phyloP scores from a whole-genome alignment of 2,113 vertebrate genomes.

The Procavia capensis region DNA sequence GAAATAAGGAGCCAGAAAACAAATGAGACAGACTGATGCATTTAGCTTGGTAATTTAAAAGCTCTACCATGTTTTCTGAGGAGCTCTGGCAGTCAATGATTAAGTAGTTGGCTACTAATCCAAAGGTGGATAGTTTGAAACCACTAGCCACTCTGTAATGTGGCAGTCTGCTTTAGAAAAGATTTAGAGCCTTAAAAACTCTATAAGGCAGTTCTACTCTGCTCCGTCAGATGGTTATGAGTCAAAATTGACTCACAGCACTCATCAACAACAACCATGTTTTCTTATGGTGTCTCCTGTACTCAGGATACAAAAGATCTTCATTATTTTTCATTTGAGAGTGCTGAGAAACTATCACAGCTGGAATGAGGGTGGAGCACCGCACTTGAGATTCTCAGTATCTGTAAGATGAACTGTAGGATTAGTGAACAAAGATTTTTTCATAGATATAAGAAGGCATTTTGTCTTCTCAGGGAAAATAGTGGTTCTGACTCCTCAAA shows the following conservation, averaged over 20 bases:
- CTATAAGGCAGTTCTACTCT: too few relatives aligned
- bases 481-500: too few relatives aligned
- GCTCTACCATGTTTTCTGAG: background rate
- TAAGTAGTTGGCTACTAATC: background rate
- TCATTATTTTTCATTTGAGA: background rate
- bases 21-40: background rate
- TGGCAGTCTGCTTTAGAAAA: too few relatives aligned
- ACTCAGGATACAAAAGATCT: background rate
- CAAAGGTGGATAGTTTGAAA: background rate
- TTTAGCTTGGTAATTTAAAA: background rate
- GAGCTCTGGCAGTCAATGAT: background rate
- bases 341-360: background rate
- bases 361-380: background rate
- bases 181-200: too few relatives aligned
- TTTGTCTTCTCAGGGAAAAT: background rate
- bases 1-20: background rate
- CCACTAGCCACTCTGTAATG: background rate
- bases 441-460: background rate
- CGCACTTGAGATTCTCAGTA: background rate
- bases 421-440: background rate
- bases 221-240: too few relatives aligned
- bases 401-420: background rate
- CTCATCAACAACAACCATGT: background rate
- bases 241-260: too few relatives aligned
- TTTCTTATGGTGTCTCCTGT: background rate